Base-by-base conservation (phyloP, 2,888 invertebrate genomes). In the Hermodice carunculata region DNA sequence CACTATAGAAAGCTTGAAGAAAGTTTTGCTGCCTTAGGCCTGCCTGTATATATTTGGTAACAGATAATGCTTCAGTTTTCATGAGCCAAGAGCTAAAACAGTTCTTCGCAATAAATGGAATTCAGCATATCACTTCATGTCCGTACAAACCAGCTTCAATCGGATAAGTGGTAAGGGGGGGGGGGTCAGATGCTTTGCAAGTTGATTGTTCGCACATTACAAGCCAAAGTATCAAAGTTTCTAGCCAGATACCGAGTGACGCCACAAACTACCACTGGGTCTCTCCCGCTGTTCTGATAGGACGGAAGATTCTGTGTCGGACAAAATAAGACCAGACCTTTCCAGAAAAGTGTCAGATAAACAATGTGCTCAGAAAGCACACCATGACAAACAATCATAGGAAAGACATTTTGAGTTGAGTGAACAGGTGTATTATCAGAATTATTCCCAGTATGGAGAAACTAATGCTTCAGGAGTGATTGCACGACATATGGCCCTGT, bases 21-120 rank as follows among this genome's bases (percentile, higher is more conserved):
- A 6, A 26, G 24, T 3, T 57, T 57, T 44, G 42, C 57, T 48
- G 17, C 22, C 14, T 40, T 28, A 29, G 61, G 61, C 17, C 28
- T 61, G 29, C 52, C 43, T 2, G 22, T n/a, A n/a, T 54, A 22
- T 37, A 19, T 24, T 6, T 61, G 3, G 61, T 61, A 8, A 43
- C 53, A 29, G 61, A 61, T 29, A 61, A 61, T 53, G 61, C 53
- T 22, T 53, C 53, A 4, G 43, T 42, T 34, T 61, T 61, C 42
- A 54, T 29, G 24, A 40, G 3, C 42, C 17, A n/a, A 19, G 42
- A 42, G 31, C 54, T 61, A 14, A 17, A 40, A 4, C 11, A 31
- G 2, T 61, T 52, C 53, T 17, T 61, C 19, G n/a, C 28, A 19
- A 61, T 17, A 14, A 40, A 61, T 54, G 61, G 61, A 28, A 37